Evolutionary conservation across 2,888 invertebrate species (phyloP).

Genomic region (Boloria selene): DNA sequence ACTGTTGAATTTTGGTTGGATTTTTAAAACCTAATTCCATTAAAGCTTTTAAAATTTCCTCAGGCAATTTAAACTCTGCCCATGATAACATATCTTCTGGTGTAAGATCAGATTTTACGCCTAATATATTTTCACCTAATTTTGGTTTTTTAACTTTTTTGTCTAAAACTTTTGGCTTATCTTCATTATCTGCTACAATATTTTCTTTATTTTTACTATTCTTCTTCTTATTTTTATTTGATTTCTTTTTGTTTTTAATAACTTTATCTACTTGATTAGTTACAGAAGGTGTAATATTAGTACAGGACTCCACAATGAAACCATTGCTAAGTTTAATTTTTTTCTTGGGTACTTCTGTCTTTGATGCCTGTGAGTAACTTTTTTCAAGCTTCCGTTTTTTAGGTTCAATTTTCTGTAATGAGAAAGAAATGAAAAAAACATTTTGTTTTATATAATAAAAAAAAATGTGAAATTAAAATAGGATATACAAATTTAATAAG

Average conservation of each 20-base stretch:
- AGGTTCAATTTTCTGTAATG: constrained; percentile 50
- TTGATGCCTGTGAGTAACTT: constrained; percentile 41
- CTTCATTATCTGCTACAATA: constrained; percentile 12
- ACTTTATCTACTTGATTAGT: constrained; percentile 48
- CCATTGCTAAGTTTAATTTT: constrained; percentile 63
- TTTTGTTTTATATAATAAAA: too few species aligned
- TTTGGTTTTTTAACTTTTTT: constrained; percentile 53
- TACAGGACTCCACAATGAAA: constrained; percentile 65
- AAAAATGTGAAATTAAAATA: too few species aligned
- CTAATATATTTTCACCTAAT: constrained; percentile 57
- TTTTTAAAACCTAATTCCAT: constrained; percentile 88
- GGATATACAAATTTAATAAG: too few species aligned
- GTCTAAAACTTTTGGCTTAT: constrained; percentile 20
- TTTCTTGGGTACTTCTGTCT: constrained; percentile 52
- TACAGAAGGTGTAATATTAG: constrained; percentile 52
- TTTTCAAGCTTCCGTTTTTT: constrained; percentile 40
- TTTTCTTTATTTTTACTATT: constrained; percentile 24
- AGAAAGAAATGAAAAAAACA: too few species aligned
- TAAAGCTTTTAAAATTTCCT: constrained; percentile 87
- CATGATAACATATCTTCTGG: constrained; percentile 83
- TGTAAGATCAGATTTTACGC: constrained; percentile 51
- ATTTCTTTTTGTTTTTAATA: constrained; percentile 25
- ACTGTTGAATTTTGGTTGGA: constrained; percentile 94
- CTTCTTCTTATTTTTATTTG: constrained; percentile 32
- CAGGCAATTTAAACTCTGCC: constrained; percentile 87